phyloP scores from a whole-genome alignment of 2,113 vertebrate genomes.

The Hemibagrus wyckioides region DNA sequence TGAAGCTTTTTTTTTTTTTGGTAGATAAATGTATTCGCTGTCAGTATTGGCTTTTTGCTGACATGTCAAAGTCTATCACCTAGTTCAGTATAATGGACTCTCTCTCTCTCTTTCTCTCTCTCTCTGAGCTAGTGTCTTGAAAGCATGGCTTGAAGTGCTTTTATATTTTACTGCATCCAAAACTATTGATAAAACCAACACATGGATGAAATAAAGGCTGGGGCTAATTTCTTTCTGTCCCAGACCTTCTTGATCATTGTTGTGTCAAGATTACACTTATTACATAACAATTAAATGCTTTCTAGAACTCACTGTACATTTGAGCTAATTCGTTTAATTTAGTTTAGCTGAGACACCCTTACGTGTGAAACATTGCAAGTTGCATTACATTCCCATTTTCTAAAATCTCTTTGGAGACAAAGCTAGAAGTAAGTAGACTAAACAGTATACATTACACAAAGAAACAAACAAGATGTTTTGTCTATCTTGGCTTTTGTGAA shows the following conservation, averaged over 20 bases:
- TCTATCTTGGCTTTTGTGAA: neutral
- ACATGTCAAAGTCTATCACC: conserved; percentile 28
- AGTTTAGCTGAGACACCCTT: neutral
- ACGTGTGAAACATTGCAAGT: neutral
- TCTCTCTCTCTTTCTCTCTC: neutral
- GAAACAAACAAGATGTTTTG: neutral
- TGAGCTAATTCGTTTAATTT: neutral
- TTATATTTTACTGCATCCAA: neutral
- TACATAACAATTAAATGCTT: neutral
- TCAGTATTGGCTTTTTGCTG: conserved; percentile 44
- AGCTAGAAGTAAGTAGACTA: neutral
- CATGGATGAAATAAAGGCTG: neutral
- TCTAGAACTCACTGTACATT: neutral
- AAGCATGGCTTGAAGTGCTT: neutral
- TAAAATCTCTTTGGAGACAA: neutral
- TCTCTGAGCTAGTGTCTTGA: neutral
- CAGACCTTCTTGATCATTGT: neutral
- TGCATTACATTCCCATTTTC: neutral
- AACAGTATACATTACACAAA: neutral
- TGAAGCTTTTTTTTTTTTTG: conserved; percentile 25
- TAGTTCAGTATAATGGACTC: conserved; percentile 32
- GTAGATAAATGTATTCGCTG: conserved; percentile 43
- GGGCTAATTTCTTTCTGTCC: neutral
- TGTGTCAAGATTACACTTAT: neutral
- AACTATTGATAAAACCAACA: neutral